Evolutionary conservation across 2,888 invertebrate genomes (phyloP), one percentile per base, ranked within the genome.

Genomic region (Yponomeuta evonymella): DNA sequence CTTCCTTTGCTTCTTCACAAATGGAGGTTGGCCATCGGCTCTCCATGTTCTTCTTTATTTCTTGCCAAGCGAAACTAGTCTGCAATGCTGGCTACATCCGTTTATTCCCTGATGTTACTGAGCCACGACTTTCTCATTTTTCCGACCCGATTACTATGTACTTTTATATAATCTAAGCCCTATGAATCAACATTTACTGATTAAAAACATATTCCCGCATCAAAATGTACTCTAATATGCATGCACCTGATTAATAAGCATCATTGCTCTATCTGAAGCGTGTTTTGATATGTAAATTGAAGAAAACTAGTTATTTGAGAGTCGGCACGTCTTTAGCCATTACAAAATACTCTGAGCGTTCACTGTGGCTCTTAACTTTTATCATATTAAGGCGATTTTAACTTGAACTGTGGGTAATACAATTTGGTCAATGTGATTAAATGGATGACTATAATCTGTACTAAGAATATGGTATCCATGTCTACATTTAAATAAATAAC

Each of bases 221-320:
- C 51, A 5, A 58, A 58, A 58, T 15, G 51, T 58, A 58, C 51
- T 58, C 4, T 58, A 58, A 58, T 58, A 15, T 15, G 15, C 51
- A 58, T 58, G 51, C 51, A 58, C 51, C 51, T 58, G 79, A 79
- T 81, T 76, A 77, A 79, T 79, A 73, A 73, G 74, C 71, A 76
- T 76, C 75, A 79, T 78, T 78, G 78, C 74, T 77, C 76, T 76
- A 77, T 78, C 75, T 72, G 72, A 73, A 69, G n/a, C 68, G 68
- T 69, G 68, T 48, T 69, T 67, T 51, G 51, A 51, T 69, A 69
- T 69, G 48, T 30, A 69, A 69, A 69, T 69, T 69, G 9, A 69
- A 36, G 67, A 67, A 48, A 67, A 36, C 67, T 67, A 30, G 65
- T 65, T 65, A 65, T 65, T 65, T 65, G 65, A 65, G 29, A 64